Evolutionary conservation across 92 coral and sea anemone genomes (phyloP).

Genomic region (Epizoanthus ramosus): DNA sequence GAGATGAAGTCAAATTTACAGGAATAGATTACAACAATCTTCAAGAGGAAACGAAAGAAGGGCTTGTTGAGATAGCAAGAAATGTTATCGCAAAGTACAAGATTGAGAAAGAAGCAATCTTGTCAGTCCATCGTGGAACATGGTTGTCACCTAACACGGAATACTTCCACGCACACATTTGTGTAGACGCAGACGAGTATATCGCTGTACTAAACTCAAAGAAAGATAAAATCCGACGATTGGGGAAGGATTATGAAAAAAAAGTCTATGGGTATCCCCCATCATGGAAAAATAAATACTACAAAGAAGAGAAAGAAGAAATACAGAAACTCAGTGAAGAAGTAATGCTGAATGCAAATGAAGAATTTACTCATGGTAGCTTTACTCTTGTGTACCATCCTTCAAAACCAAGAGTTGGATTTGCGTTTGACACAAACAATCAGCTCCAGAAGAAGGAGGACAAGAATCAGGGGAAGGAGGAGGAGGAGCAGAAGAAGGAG

Average conservation of each 20-base stretch:
- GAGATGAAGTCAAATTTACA: slow-evolving; percentile 38
- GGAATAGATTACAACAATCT: slow-evolving; percentile 30
- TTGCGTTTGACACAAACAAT: slow-evolving; percentile 59
- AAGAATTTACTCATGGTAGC: slow-evolving; percentile 20
- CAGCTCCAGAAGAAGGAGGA: no score
- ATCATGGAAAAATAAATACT: slow-evolving; percentile 49
- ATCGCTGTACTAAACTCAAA: slow-evolving; percentile 52
- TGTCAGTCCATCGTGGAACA: slow-evolving; percentile 81
- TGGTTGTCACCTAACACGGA: slow-evolving; percentile 67
- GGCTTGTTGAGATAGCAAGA: slow-evolving; percentile 58
- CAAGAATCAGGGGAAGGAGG: not conserved
- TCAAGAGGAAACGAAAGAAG: slow-evolving; percentile 1
- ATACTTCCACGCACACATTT: slow-evolving; percentile 77
- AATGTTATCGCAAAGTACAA: slow-evolving; percentile 50
- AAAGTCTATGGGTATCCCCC: slow-evolving; percentile 67
- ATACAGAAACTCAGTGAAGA: no score
- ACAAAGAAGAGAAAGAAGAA: slow-evolving; percentile 21
- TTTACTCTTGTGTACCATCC: slow-evolving; percentile 60
- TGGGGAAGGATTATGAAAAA: no score
- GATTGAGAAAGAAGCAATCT: slow-evolving; percentile 40
- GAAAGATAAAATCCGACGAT: no score
- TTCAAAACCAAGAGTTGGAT: slow-evolving; percentile 77
- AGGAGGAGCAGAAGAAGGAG: no score
- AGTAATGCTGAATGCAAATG: not conserved
- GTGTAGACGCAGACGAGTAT: slow-evolving; percentile 57